A percentile compares a stretch with the other conserved stretches of the same genome.
These are phyloP conservation scores for Paramisgurnus dabryanus DNA, from an alignment of 2,113 vertebrate species.

Conservation along the genomic window DNA sequence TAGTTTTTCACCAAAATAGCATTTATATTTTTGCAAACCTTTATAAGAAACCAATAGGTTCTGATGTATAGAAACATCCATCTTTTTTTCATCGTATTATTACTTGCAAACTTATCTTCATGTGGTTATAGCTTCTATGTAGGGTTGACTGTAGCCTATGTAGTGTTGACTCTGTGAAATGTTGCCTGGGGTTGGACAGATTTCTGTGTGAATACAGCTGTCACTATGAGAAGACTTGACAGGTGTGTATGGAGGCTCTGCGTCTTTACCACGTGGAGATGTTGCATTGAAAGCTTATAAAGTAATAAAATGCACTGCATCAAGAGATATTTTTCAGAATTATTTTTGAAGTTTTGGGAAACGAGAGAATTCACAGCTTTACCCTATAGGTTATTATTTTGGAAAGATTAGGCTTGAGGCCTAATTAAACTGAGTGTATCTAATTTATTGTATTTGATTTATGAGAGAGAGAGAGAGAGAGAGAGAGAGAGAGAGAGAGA, in stretches of 20 bases:
- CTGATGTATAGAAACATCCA: neutral
- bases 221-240: conserved; percentile 22
- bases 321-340: no score
- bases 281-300: neutral
- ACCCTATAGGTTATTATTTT: no score
- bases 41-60: neutral
- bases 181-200: neutral
- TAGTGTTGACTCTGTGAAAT: conserved; percentile 16
- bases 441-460: no score
- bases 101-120: neutral
- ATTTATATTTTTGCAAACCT: no score
- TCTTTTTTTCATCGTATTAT: neutral
- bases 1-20: no score
- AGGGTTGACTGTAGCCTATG: neutral
- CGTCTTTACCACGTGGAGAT: conserved; percentile 1
- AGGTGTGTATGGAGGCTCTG: conserved; percentile 40
- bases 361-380: no score
- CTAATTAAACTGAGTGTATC: no score
- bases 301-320: neutral
- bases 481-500: neutral
- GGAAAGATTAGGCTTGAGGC: no score
- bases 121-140: neutral
- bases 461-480: neutral
- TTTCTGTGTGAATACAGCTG: conserved; percentile 30
- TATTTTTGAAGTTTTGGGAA: no score